phyloP scores from a whole-genome alignment of 92 coral and sea anemone genomes.

The Chrysogorgia sp. region DNA sequence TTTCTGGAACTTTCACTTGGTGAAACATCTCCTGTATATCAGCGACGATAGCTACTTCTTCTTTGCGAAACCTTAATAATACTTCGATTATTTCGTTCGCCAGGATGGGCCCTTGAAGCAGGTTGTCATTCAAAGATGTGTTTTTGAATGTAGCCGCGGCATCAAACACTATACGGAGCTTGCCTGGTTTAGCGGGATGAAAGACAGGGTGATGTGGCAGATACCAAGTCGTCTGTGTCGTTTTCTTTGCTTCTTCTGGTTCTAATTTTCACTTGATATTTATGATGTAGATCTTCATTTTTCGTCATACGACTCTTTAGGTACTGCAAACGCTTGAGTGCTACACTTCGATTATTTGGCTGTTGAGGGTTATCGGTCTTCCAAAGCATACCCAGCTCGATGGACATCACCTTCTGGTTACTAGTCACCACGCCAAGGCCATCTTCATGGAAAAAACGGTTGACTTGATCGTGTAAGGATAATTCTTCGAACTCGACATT shows the following conservation, averaged over 20 bases:
- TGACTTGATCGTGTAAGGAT: not conserved
- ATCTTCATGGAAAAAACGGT: constrained; percentile 17
- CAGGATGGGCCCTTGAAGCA: not conserved
- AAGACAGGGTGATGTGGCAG: constrained; percentile 20
- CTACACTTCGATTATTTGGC: no score
- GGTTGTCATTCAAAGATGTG: no score
- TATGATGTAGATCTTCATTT: not conserved
- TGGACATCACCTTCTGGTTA: not conserved
- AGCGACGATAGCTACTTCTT: no score
- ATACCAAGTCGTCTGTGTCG: not conserved
- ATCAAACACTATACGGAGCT: constrained; percentile 11
- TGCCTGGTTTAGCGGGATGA: constrained; percentile 8
- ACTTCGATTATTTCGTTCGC: no score
- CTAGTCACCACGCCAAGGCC: constrained; percentile 17
- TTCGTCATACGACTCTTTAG: not conserved
- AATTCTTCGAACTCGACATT: constrained; percentile 10
- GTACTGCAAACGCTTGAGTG: not conserved
- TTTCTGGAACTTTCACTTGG: no score
- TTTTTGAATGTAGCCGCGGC: no score
- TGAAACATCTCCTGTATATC: no score
- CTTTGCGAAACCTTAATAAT: no score
- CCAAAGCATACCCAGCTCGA: constrained; percentile 17
- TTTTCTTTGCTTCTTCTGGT: not conserved
- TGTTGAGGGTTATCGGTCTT: not conserved
- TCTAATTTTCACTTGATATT: not conserved